Base-by-base conservation (phyloP, 2,113 vertebrate genomes). In the Patagioenas fasciata region DNA sequence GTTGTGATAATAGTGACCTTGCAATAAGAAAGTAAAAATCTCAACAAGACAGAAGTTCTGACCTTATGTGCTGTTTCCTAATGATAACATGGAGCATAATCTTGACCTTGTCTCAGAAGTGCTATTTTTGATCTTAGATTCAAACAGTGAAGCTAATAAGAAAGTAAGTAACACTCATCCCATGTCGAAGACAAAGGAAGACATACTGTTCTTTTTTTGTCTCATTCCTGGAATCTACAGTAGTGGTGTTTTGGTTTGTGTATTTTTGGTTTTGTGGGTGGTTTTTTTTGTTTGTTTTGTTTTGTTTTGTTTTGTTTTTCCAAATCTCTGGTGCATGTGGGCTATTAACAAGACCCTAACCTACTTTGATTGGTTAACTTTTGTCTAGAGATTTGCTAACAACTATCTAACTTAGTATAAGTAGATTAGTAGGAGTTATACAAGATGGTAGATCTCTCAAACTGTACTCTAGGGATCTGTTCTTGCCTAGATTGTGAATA, bases 121-220 rank as follows among this genome's bases (percentile, higher is more conserved):
- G 54, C 44, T 91, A 40, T 28, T 81, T 95, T 75, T 87, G 86
- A 85, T 74, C 80, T 92, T 79, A 10, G 40, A 57, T 80, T 95
- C 66, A 64, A 88, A 71, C 42, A 36, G 15, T 62, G 69, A 91
- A 64, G 16, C 21, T 89, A 93, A 88, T 67, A 88, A 91, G 47
- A 44, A 90, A 88, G 42, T 81, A 81, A 87, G 57, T 67, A 86
- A 61, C 15, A 36, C 67, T 92, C 5, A 6, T 79, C 16, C 19
- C 5, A 7, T 79, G 17, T 51, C 67, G 54, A 91, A 91, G 38
- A 11, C 3, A 31, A 64, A 80, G 25, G 18, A 62, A 85, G 31
- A 62, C 9, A 44, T 42, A n/a, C 18, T 50, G 29, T 15, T 65
- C 11, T 38, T 21, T 23, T 61, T 77, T n/a, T 64, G 6, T 60